Base-by-base conservation (phyloP, 2,888 invertebrate species). In the Notocelia uddmanniana region DNA sequence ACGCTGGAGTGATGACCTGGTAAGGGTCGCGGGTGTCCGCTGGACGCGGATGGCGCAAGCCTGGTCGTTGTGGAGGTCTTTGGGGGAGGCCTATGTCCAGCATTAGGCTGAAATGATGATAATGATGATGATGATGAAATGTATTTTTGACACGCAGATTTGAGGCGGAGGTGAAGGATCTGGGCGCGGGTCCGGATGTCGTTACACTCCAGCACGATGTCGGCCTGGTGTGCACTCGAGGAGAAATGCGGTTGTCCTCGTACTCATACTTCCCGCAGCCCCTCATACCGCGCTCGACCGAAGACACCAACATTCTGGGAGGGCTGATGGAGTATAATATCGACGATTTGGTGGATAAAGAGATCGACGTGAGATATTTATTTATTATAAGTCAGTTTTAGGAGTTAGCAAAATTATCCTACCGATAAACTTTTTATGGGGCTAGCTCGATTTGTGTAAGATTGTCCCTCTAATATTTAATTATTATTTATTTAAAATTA, bases 141-240 rank as follows among this genome's bases (percentile, higher is more conserved):
- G n/a, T n/a, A 5, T 23, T 11, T 55, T n/a, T 23, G 15, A 19
- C 11, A 48, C 72, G n/a, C 77, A 90, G 90, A 57, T 92, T 83
- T 80, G 71, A 76, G 66, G 92, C 89, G 74, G 75, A 80, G 75
- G 82, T 87, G 73, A 76, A 83, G 76, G 88, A 89, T 78, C 81
- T 82, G 69, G 89, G 89, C 13, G 81, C 77, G 68, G 91, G 89
- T 21, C 1, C 76, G 75, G 91, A 92, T 81, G 91, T 93, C 79
- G 83, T 86, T 68, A 58, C 79, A 76, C 86, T 93, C 77, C 87
- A 88, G 76, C 86, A 92, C 83, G 92, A 93, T 83, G 84, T 93
- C 77, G 92, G 91, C 3, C 84, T 92, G 78, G 85, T 90, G 78
- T 85, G 88, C 72, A 86, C 90, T 75, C 84, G 85, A 60, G 68